These are phyloP conservation scores for Leptinotarsa tumamoca DNA, from an alignment of 2,888 invertebrate species.

Conservation along the genomic window DNA sequence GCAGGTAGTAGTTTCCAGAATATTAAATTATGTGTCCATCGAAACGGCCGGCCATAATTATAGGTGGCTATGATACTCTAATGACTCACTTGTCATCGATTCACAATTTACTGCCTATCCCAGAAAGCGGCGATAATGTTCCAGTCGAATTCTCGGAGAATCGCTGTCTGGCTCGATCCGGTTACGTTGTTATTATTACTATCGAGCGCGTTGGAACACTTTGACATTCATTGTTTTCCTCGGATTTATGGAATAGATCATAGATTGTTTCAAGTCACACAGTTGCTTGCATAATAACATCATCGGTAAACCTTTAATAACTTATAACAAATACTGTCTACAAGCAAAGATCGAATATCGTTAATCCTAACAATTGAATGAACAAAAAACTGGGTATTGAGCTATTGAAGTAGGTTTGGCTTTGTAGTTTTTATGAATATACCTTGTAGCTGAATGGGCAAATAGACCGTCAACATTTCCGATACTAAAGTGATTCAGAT, in stretches of 20 bases:
- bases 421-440: too few species aligned
- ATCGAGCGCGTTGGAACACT: neutral
- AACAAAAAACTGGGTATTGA: too few species aligned
- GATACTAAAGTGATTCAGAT: too few species aligned
- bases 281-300: too few species aligned
- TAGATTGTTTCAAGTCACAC: too few species aligned
- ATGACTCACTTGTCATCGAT: slow-evolving; percentile 35
- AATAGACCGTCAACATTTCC: too few species aligned
- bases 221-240: neutral
- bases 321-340: too few species aligned
- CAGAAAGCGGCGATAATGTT: slow-evolving; percentile 5
- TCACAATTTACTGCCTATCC: slow-evolving; percentile 23
- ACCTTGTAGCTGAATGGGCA: too few species aligned
- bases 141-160: slow-evolving; percentile 4
- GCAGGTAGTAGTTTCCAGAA: slow-evolving; percentile 36
- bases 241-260: neutral
- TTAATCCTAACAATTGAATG: too few species aligned
- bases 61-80: slow-evolving; percentile 30
- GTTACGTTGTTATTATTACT: neutral
- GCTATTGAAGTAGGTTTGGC: too few species aligned
- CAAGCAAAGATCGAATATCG: too few species aligned
- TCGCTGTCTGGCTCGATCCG: neutral
- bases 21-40: slow-evolving; percentile 36
- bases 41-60: slow-evolving; percentile 18
- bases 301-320: too few species aligned